These are phyloP conservation scores for Dendronephthya gigantea DNA, from an alignment of 64 coral and sea anemone genomes.

Conservation along the genomic window DNA sequence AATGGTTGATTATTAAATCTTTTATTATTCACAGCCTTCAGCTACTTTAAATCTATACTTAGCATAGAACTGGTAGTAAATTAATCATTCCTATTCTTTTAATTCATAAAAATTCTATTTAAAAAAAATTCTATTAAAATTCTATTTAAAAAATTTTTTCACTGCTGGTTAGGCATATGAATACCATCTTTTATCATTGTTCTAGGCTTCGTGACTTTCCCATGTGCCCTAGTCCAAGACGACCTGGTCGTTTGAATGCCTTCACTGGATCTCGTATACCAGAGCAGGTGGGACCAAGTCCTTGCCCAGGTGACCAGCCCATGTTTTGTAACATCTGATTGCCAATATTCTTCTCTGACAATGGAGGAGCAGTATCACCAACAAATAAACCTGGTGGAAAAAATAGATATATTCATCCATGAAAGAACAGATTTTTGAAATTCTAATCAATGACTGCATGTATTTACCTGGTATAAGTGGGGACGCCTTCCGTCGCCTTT, in stretches of 20 bases:
- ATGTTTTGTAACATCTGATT: constrained; percentile 87
- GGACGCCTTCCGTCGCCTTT: not conserved
- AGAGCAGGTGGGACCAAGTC: constrained; percentile 59
- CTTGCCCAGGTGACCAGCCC: constrained; percentile 92
- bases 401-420: not conserved
- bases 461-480: not conserved
- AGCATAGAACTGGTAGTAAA: too few relatives aligned
- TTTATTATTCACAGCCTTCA: too few relatives aligned
- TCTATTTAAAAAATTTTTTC: too few relatives aligned
- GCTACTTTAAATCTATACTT: too few relatives aligned
- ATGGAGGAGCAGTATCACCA: constrained; percentile 47
- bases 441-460: not conserved
- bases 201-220: not conserved
- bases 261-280: constrained; percentile 69
- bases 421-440: not conserved
- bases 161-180: too few relatives aligned
- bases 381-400: constrained; percentile 49
- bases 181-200: too few relatives aligned
- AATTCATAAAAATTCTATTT: too few relatives aligned
- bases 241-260: constrained; percentile 67
- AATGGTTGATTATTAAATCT: too few relatives aligned
- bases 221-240: constrained; percentile 75
- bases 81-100: too few relatives aligned
- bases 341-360: constrained; percentile 69
- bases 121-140: too few relatives aligned